A percentile compares a stretch with the other conserved stretches of the same genome.
phyloP scores from a whole-genome alignment of 2,888 invertebrate species.

The Drosophila subsilvestris region DNA sequence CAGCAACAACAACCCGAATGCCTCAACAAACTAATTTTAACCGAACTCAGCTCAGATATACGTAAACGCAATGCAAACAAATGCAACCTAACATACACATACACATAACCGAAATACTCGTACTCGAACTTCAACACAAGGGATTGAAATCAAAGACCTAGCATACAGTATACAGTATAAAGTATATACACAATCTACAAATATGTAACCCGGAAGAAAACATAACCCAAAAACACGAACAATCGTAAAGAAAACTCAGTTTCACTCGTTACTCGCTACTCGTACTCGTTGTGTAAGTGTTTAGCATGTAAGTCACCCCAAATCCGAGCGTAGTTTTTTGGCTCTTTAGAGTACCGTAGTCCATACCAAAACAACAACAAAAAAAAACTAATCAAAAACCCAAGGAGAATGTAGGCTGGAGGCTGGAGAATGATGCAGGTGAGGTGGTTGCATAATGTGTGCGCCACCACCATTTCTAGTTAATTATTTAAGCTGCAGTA shows the following conservation, averaged over 20 bases:
- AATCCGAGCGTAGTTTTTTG: conserved; percentile 14
- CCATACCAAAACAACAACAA: not conserved
- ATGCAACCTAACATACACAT: conserved; percentile 2
- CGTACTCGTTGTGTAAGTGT: conserved; percentile 34
- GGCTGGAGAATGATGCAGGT: not conserved
- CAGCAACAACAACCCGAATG: conserved; percentile 68
- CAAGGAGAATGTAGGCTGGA: not conserved
- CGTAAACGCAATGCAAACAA: conserved; percentile 58
- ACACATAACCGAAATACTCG: conserved; percentile 29
- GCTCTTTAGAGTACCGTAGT: conserved; percentile 25
- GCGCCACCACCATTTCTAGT: conserved; percentile 53
- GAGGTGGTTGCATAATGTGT: conserved; percentile 19
- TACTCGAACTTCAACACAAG: conserved; percentile 57
- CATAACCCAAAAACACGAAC: conserved; percentile 4
- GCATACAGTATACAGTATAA: conserved; percentile 25
- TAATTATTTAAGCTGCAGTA: conserved; percentile 60
- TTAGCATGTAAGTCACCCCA: conserved; percentile 34
- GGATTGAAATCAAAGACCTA: conserved; percentile 63
- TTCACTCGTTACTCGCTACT: conserved; percentile 8
- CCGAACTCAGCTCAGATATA: conserved; percentile 59
- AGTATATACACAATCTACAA: conserved; percentile 19
- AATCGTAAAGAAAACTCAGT: not conserved
- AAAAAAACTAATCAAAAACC: conserved; percentile 32
- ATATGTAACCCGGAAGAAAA: conserved; percentile 21
- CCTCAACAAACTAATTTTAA: conserved; percentile 69